Conservation (phyloP, 2,113 vertebrate species). For the Catharus fuscescens region DNA sequence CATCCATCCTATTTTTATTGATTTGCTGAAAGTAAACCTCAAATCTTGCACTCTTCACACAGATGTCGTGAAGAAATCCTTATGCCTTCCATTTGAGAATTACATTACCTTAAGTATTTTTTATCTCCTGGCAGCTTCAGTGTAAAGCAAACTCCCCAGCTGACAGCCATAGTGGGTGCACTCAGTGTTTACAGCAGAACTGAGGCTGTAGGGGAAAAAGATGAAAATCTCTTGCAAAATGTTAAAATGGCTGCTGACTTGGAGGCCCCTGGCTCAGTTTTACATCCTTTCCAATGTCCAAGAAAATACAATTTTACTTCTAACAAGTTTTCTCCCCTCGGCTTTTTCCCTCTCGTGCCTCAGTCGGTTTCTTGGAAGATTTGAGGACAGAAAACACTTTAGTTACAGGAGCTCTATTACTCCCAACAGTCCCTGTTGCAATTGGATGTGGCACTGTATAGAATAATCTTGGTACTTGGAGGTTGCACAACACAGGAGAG, state of each 20-base stretch:
- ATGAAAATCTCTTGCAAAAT: conserved; percentile 25
- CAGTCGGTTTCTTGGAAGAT: conserved; percentile 39
- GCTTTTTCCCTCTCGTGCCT: conserved; percentile 8
- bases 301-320: conserved; percentile 51
- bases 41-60: accelerated
- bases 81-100: background rate
- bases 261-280: conserved; percentile 50
- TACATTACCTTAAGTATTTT: conserved; percentile 16
- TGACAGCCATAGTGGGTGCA: conserved; percentile 34
- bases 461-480: conserved; percentile 8
- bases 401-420: conserved; percentile 61
- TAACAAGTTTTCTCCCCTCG: conserved; percentile 14
- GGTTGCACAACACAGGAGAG: background rate
- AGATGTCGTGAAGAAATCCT: conserved; percentile 19
- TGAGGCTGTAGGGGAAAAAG: conserved; percentile 45
- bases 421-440: background rate
- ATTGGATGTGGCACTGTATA: conserved; percentile 51
- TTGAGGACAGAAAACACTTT: conserved; percentile 57
- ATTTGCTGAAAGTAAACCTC: background rate
- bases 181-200: background rate
- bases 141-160: background rate
- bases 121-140: conserved; percentile 57
- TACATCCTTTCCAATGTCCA: conserved; percentile 38
- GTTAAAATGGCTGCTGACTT: conserved; percentile 61
- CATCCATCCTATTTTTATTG: background rate